Evolutionary conservation across 2,888 invertebrate genomes (phyloP), one percentile per base, ranked within the genome.

Genomic region (Synergus japonicus): DNA sequence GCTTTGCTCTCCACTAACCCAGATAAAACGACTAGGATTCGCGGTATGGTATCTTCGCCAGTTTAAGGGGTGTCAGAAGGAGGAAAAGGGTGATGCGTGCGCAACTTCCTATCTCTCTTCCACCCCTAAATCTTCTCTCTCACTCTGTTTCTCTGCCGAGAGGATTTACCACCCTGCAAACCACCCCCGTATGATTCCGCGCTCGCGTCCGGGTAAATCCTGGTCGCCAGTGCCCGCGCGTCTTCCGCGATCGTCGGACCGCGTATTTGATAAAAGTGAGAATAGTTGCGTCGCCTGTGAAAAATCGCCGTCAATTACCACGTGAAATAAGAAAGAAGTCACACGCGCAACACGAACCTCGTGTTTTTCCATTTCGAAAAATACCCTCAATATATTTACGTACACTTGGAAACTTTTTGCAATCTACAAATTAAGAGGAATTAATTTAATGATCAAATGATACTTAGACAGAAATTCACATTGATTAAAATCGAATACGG

Each of bases 191-290:
- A 84, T 85, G 86, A 85, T 73, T 73, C 84, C 87, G 85, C 88
- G 88, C 86, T 82, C 84, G 85, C 86, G 85, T 85, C 83, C 84
- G 84, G 84, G 87, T 86, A 84, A 89, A 87, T 90, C 87, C 87
- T 87, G 86, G 83, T 86, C 86, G 89, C 85, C 91, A 91, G 92
- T 92, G 91, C 88, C 90, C 91, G 91, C 91, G 92, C 91, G 91
- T 90, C 91, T 90, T 89, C 87, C 90, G 91, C 91, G 89, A 91
- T 89, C 85, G 90, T 88, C 89, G 89, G 90, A 91, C 89, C 87
- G 88, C 87, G 89, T 88, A 87, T 87, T 84, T 84, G 80, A 85
- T 86, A 86, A 86, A 87, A 67, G 49, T 83, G 81, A 78, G 79
- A 79, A 83, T 80, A 81, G 85, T 81, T 73, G 81, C 80, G 76